phyloP scores from a whole-genome alignment of 2,888 invertebrate genomes.

The Pomacea canaliculata region DNA sequence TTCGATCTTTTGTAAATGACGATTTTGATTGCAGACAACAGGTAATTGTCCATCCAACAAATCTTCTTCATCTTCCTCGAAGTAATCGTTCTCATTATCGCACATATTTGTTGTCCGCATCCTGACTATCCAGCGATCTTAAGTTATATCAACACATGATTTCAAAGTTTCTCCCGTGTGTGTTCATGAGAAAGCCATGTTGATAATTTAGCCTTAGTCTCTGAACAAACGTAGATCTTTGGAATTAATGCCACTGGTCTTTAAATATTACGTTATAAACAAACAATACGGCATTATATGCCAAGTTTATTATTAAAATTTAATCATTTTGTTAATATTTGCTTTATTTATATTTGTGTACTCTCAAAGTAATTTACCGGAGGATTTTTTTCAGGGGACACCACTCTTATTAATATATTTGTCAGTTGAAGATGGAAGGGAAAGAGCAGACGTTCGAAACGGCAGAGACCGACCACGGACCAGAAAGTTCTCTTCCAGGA shows the following conservation, averaged over 20 bases:
- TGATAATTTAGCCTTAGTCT: conserved; percentile 17
- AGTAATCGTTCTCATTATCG: conserved; percentile 30
- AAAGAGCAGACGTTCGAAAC: conserved; percentile 8
- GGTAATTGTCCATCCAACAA: conserved; percentile 70
- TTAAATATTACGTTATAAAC: too few species aligned
- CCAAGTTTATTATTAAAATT: too few species aligned
- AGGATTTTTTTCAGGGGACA: not conserved
- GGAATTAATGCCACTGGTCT: too few species aligned
- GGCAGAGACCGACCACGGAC: conserved; percentile 9
- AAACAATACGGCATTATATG: too few species aligned
- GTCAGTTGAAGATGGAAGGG: conserved; percentile 22
- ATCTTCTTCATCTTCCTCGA: conserved; percentile 52
- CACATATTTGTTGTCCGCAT: conserved; percentile 33
- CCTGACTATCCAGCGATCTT: conserved; percentile 1
- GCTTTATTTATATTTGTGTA: too few species aligned
- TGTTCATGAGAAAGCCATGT: conserved; percentile 14
- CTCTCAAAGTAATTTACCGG: not conserved
- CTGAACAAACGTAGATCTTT: not conserved
- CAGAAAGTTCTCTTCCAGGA: conserved; percentile 7
- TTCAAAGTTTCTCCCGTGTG: not conserved
- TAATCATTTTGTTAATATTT: too few species aligned
- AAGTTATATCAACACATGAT: conserved; percentile 6
- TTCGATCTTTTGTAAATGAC: conserved; percentile 82
- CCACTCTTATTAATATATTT: not conserved
- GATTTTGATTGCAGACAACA: conserved; percentile 80